Evolutionary conservation across 2,113 vertebrate species (phyloP).

Genomic region (Pontoporia blainvillei): DNA sequence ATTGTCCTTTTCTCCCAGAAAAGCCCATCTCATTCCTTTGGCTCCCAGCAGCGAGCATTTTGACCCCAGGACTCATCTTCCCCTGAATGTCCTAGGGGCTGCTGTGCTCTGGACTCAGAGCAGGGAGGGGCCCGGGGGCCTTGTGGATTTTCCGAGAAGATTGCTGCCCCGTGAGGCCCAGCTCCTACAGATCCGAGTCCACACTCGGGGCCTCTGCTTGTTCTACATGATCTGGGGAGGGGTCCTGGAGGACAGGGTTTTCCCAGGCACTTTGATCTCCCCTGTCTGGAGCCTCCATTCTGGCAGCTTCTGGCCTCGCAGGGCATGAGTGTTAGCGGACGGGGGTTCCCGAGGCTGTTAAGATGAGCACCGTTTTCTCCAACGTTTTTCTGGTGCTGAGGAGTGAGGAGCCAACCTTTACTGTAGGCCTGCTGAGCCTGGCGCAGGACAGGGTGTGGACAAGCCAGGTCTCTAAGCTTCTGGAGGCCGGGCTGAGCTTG

Average conservation of each 20-base stretch:
- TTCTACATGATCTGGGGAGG: background rate
- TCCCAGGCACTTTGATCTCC: background rate
- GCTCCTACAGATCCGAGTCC: background rate
- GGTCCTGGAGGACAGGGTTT: background rate
- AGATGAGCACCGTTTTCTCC: background rate
- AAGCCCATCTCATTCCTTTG: background rate
- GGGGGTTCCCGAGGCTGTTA: background rate
- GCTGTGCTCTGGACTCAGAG: too few relatives aligned
- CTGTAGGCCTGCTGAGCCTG: background rate
- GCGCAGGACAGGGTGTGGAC: background rate
- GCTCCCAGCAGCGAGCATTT: background rate
- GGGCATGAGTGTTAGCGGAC: background rate
- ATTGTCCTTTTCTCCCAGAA: too few relatives aligned
- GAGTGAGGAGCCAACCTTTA: background rate
- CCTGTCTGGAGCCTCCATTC: background rate
- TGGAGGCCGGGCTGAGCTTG: background rate
- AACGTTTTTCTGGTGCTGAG: background rate
- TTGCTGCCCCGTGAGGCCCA: too few relatives aligned
- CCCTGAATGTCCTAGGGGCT: background rate
- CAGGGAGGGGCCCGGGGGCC: background rate
- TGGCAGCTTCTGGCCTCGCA: background rate
- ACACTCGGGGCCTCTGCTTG: accelerated
- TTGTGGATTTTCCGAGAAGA: background rate
- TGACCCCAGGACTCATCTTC: too few relatives aligned
- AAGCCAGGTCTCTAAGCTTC: background rate